Evolutionary conservation across 2,888 invertebrate genomes (phyloP).

Genomic region (Schizaphis graminum): DNA sequence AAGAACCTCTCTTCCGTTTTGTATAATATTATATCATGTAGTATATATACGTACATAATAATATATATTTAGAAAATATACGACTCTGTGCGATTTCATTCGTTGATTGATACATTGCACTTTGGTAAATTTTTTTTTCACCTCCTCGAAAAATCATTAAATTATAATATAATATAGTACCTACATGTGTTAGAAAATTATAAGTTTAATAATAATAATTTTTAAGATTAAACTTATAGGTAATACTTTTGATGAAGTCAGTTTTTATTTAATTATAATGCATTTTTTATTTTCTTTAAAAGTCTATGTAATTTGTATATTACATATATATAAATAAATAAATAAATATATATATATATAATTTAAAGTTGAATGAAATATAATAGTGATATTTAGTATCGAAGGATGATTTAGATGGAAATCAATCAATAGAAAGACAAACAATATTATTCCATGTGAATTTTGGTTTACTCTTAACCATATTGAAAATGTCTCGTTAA

Average conservation of each 20-base stretch:
- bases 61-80: neutral
- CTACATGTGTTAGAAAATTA: no score
- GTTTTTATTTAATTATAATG: no score
- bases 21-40: neutral
- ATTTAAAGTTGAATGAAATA: no score
- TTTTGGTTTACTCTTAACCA: neutral
- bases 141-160: neutral
- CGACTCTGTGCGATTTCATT: neutral
- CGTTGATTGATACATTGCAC: neutral
- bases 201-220: no score
- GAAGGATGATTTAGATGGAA: neutral
- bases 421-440: neutral
- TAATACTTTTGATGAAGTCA: no score
- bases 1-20: neutral
- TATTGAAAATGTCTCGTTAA: neutral
- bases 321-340: no score
- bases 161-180: neutral
- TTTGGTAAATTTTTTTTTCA: neutral
- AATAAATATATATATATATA: no score
- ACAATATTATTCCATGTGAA: neutral
- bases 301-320: no score
- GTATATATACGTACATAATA: neutral
- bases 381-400: no score
- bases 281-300: no score
- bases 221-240: no score